Conservation (phyloP, 2,113 vertebrate genomes). For the Alosa alosa region DNA sequence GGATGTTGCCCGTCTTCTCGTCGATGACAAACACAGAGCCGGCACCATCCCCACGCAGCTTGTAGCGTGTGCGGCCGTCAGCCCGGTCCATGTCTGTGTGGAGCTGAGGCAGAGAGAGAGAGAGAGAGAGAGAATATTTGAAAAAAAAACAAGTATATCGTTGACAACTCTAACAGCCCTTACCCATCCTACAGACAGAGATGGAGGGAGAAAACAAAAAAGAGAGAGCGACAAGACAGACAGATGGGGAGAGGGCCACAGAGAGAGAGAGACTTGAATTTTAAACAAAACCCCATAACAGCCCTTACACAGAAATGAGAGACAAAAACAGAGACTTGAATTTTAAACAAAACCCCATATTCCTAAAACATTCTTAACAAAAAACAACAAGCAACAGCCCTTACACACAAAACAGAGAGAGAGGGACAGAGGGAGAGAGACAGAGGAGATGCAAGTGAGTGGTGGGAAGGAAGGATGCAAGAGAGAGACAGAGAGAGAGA, state of each 20-base stretch:
- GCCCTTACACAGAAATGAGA: background rate
- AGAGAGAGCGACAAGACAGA: background rate
- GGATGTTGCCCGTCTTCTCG: slow-evolving; percentile 90
- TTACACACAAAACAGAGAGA: background rate
- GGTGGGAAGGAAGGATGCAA: background rate
- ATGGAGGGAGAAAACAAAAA: background rate
- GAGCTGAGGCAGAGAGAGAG: slow-evolving; percentile 65
- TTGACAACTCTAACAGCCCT: background rate
- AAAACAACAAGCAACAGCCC: background rate
- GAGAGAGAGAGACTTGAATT: no score
- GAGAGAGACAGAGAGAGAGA: slow-evolving; percentile 18
- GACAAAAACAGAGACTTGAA: background rate
- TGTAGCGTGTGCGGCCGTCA: slow-evolving; percentile 85
- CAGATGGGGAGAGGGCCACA: no score
- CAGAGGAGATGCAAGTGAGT: background rate
- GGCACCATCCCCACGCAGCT: slow-evolving; percentile 86
- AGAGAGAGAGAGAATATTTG: background rate
- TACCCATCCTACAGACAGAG: background rate
- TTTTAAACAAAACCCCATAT: background rate
- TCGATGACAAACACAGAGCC: slow-evolving; percentile 91
- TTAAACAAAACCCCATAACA: no score
- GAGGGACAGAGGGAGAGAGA: slow-evolving; percentile 17
- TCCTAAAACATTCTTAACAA: background rate
- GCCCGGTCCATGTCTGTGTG: slow-evolving; percentile 89
- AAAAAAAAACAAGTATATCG: background rate